Evolutionary conservation across 2,888 invertebrate genomes (phyloP), one percentile per base, ranked within the genome.

Genomic region (Lymantria monacha): DNA sequence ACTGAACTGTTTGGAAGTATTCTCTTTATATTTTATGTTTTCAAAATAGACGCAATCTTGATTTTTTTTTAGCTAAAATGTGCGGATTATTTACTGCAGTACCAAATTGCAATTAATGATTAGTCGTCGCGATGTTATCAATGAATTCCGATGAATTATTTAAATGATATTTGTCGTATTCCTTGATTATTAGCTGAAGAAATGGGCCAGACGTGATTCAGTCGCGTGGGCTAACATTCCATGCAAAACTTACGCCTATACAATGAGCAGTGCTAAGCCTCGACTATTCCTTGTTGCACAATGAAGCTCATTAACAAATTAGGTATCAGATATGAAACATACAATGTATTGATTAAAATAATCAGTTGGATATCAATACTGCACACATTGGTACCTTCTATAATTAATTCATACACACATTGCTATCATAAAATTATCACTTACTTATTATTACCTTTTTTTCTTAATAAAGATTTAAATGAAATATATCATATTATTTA

Each of bases 171-270:
- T 37, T 10, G 7, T 38, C 38, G 38, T n/a, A 11, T 9, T 38
- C 9, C 9, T 33, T 9, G 3, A 36, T n/a, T 33, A 1, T 9
- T 38, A 38, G n/a, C 7, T 38, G 40, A 56, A 66, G 62, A 65
- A 61, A 67, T 45, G 52, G 37, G 46, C 12, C 36, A 40, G 55
- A 9, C 48, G 53, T 61, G 60, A 61, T 48, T 57, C 49, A 60
- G 45, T 41, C 43, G 66, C 58, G 69, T 64, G 59, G 62, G 65
- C 30, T 37, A 30, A 45, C 59, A 67, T 57, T 65, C 57, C 58
- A 62, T 54, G 59, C 63, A 56, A 62, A 66, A 58, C 50, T 36
- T 22, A 62, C 66, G 74, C 72, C 66, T 61, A 50, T 58, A 42
- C 57, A 51, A 53, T 36, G 42, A 54, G 49, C n/a, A 53, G 46